Base-by-base conservation (phyloP, 1,140 invertebrate genomes). In the Batillaria attramentaria region DNA sequence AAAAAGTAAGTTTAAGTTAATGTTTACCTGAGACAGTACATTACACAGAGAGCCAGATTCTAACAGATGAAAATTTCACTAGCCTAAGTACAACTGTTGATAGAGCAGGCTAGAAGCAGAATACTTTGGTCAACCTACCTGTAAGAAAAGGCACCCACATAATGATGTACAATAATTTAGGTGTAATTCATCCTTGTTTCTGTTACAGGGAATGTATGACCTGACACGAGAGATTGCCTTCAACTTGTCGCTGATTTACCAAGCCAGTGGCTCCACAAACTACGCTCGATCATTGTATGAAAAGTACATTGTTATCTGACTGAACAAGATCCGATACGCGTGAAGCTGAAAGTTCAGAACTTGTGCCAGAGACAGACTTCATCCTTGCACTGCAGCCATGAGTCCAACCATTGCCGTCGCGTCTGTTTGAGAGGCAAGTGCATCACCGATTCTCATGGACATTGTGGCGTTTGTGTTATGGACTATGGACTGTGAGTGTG, bases 201-300 rank as follows among this genome's bases (percentile, higher is more conserved):
- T 18, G 54, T 82, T 81, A 41, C 80, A 87, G 86, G 85, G 83
- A 31, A 81, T 82, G 37, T 89, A 88, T 85, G 89, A 90, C 68
- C 79, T 90, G 69, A 82, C 60, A 2, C 74, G 77, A 69, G 88
- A 90, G 72, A 86, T 90, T 74, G 91, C 92, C 6, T 90, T 91
- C 80, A 92, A 92, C 81, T 82, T 92, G 72, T 85, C 90, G 5
- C 79, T 90, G 39, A 92, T 92, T 54, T 92, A 92, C 81, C 79
- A 88, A 35, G 80, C 78, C 4, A 90, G 85, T 81, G 88, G 89
- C 60, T 91, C 91, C 28, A 37, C 81, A 20, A 84, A 87, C 13
- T 80, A 89, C 35, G 92, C 92, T 28, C 74, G 86, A 28, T 70
- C 86, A 10, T 79, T 91, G 35, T 80, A 90, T 31, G 87, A 92